Conservation (phyloP, 1,140 invertebrate species). For the Cotesia chilonis region DNA sequence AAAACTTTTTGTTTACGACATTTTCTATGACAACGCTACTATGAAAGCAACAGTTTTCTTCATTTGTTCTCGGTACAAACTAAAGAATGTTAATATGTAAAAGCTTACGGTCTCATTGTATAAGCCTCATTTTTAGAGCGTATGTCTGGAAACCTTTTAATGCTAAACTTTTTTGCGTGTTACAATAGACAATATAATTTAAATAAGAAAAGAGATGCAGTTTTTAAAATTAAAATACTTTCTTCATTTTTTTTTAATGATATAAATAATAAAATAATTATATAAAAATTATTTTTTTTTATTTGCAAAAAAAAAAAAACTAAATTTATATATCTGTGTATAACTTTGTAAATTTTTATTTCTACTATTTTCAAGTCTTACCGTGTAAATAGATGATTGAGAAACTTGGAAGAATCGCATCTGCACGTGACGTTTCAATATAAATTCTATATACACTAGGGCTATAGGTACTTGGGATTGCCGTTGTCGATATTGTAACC, state of each 20-base stretch:
- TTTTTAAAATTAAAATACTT: too few species aligned
- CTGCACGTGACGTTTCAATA: conserved; percentile 38
- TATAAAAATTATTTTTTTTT: too few species aligned
- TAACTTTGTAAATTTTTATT: not conserved
- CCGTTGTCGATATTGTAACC: conserved; percentile 24
- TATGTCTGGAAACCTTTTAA: conserved; percentile 40
- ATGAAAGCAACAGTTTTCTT: conserved; percentile 31
- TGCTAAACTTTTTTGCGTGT: conserved; percentile 29
- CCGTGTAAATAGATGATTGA: conserved; percentile 12
- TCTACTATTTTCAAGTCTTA: not conserved
- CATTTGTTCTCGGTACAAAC: not conserved
- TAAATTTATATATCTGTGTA: too few species aligned
- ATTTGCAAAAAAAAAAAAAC: too few species aligned
- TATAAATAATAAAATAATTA: too few species aligned
- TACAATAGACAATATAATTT: not conserved
- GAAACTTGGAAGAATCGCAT: conserved; percentile 14
- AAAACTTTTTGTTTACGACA: not conserved
- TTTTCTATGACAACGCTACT: not conserved
- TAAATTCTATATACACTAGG: conserved; percentile 17
- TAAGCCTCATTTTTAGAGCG: too few species aligned
- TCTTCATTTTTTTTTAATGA: too few species aligned
- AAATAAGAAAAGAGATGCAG: too few species aligned
- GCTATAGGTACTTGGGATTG: conserved; percentile 20
- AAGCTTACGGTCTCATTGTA: not conserved
- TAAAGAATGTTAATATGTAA: conserved; percentile 5